Base-by-base conservation (phyloP, 2,888 invertebrate species). In the Noctua fimbriata region DNA sequence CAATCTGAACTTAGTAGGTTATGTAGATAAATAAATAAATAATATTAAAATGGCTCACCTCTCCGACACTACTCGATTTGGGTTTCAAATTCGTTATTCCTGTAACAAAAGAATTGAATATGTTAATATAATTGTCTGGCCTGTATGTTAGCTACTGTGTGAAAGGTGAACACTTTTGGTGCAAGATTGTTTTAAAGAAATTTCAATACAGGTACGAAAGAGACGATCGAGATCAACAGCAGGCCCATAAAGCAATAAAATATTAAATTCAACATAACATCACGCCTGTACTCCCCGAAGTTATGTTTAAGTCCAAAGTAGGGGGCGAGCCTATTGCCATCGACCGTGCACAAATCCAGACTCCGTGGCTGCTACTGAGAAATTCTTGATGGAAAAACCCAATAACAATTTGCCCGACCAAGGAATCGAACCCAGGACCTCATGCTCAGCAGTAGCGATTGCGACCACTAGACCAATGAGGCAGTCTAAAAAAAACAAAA, bases 91-190 rank as follows among this genome's bases (percentile, higher is more conserved):
- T 88, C 24, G 77, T 69, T 66, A 87, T 82, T 78, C 89, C 89
- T 89, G 89, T 76, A 88, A 89, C 89, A 89, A 89, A 82, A 86
- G 79, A 84, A 80, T 69, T 55, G 21, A 80, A 86, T 73, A 65
- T 52, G 60, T 84, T 84, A 84, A 63, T 69, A 52, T 41, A 73
- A 67, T 47, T 60, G 67, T 69, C 52, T 60, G n/a, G 12, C 18
- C 12, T 65, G 47, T 55, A 32, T 36, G 36, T 28, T 12, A 32
- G 21, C 3, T 63, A 18, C 18, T n/a, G 9, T 55, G 36, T 41
- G 16, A 49, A 73, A 58, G 41, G 55, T 73, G 32, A 63, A 60
- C 28, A 28, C 16, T 28, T 24, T 28, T 24, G 12, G n/a, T 49
- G n/a, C 16, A 41, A n/a, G 14, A 16, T 52, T 41, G 16, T 16